A percentile compares a stretch with the other conserved stretches of the same genome.
These are phyloP conservation scores for Beris chalybata DNA, from an alignment of 2,888 invertebrate species.

Conservation along the genomic window DNA sequence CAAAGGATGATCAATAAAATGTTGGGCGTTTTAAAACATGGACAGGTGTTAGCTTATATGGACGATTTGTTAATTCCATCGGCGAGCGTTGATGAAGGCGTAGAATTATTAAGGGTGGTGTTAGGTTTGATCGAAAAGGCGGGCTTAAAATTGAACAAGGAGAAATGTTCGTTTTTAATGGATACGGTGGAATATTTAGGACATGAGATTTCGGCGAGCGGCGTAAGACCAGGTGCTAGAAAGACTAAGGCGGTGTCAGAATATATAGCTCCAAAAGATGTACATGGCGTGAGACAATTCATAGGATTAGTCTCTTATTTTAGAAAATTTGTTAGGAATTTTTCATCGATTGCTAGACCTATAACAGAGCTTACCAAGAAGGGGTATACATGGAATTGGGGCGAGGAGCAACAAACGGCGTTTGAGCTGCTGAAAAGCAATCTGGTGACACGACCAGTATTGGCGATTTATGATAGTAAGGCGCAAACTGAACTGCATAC, in stretches of 20 bases:
- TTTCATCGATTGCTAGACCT: conserved; percentile 3
- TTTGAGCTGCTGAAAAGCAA: background rate
- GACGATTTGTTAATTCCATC: conserved; percentile 34
- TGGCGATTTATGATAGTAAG: conserved; percentile 5
- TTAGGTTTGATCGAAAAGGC: conserved; percentile 19
- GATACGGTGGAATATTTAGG: conserved; percentile 34
- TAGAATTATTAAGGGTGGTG: conserved; percentile 29
- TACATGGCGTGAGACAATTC: conserved; percentile 14
- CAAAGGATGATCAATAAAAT: conserved; percentile 34
- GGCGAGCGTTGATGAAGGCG: conserved; percentile 13
- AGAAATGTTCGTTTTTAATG: conserved; percentile 35
- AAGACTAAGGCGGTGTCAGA: conserved; percentile 2
- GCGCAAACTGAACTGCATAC: conserved; percentile 12
- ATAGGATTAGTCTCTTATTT: conserved; percentile 8
- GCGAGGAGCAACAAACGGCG: conserved; percentile 2
- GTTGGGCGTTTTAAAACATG: conserved; percentile 11
- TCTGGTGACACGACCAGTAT: background rate
- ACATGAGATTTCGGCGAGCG: conserved; percentile 4
- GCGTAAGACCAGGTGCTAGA: background rate
- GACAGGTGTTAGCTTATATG: conserved; percentile 32
- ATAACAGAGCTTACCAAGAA: background rate
- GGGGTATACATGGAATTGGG: background rate
- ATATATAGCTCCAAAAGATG: background rate
- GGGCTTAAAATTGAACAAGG: conserved; percentile 29
- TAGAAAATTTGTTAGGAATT: conserved; percentile 6